These are phyloP conservation scores for Tipula lateralis DNA, from an alignment of 2,888 invertebrate genomes.

Conservation along the genomic window DNA sequence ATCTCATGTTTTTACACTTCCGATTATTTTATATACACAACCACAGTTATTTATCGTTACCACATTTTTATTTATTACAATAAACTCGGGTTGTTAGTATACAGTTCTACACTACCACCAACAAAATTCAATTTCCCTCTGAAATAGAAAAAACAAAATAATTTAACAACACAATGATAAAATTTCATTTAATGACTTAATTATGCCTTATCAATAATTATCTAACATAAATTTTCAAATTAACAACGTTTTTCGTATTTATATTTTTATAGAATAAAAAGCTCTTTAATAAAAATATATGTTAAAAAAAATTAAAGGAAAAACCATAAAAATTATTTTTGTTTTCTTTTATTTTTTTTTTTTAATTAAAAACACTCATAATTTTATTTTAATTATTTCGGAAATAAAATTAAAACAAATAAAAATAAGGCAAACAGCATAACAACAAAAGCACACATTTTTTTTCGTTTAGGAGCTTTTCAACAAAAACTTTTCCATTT, in stretches of 20 bases:
- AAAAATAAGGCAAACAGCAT: neutral
- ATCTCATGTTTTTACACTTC: too few species aligned
- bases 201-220: constrained; percentile 15
- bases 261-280: neutral
- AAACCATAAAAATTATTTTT: neutral
- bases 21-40: too few species aligned
- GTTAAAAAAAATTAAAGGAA: neutral
- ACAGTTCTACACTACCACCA: neutral
- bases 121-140: neutral
- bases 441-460: neutral
- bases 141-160: neutral
- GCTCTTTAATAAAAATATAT: neutral
- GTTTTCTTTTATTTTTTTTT: neutral
- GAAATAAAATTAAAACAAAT: neutral
- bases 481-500: neutral
- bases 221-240: constrained; percentile 24
- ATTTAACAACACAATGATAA: neutral
- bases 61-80: neutral
- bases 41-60: neutral
- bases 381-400: constrained; percentile 19
- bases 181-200: constrained; percentile 5
- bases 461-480: neutral
- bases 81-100: neutral
- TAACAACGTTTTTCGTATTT: constrained; percentile 5
- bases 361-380: constrained; percentile 15